A percentile compares a stretch with the other conserved stretches of the same genome.
Evolutionary conservation across 2,113 vertebrate species (phyloP).

Genomic region (Pangasianodon gigas): DNA sequence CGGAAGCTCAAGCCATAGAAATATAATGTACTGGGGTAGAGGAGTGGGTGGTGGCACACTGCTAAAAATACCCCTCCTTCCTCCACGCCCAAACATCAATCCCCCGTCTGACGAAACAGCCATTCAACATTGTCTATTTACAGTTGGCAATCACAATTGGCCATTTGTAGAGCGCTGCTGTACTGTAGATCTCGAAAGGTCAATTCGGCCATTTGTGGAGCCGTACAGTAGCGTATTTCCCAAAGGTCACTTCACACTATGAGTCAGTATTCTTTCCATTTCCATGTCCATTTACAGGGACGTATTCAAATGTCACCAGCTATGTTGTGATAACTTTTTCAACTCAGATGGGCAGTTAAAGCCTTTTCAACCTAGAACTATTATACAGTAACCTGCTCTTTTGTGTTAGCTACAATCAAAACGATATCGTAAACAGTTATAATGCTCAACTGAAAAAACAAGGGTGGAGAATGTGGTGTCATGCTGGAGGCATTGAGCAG

Average conservation of each 20-base stretch:
- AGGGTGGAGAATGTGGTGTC: neutral
- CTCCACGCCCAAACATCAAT: constrained; percentile 35
- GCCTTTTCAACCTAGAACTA: neutral
- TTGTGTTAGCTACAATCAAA: neutral
- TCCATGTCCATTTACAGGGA: neutral
- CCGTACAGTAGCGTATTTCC: neutral
- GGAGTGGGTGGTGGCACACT: constrained; percentile 5
- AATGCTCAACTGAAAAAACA: neutral
- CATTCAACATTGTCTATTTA: constrained; percentile 37
- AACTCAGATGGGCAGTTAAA: neutral
- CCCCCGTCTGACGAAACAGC: constrained; percentile 18
- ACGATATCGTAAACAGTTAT: neutral
- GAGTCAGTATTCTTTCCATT: constrained; percentile 26
- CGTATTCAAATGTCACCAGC: constrained; percentile 30
- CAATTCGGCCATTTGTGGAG: neutral
- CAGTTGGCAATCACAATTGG: constrained; percentile 36
- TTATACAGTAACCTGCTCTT: neutral
- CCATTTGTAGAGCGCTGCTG: constrained; percentile 23
- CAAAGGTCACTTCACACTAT: constrained; percentile 38
- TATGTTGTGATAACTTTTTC: constrained; percentile 29
- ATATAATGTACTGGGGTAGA: constrained; percentile 1
- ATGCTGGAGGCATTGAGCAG: neutral
- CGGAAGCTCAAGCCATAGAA: constrained; percentile 8
- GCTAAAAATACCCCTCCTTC: constrained; percentile 46
- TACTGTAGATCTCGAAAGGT: constrained; percentile 33